Evolutionary conservation across 1,140 invertebrate genomes (phyloP).

Genomic region (Zaprionus ornatus): DNA sequence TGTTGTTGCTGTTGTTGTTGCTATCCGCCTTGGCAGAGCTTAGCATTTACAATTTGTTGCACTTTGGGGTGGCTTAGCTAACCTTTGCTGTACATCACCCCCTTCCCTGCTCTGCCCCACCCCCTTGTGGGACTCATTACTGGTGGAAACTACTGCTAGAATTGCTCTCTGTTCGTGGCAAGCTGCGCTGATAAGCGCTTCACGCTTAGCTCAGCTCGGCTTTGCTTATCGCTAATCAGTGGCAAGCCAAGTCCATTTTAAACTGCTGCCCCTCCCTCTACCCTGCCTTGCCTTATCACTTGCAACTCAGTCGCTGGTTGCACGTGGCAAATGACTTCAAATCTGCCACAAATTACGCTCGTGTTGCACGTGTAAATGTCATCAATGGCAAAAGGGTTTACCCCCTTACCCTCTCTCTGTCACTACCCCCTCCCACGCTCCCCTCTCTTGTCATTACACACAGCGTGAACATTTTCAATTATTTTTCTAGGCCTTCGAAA

Average conservation of each 20-base stretch:
- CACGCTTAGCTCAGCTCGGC: constrained; percentile 46
- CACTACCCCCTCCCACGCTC: not conserved
- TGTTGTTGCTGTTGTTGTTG: constrained; percentile 44
- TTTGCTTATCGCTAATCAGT: constrained; percentile 44
- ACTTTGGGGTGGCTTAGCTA: constrained; percentile 43
- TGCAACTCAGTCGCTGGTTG: constrained; percentile 40
- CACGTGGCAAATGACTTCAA: constrained; percentile 14
- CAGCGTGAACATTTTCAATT: constrained; percentile 55
- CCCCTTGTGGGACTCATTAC: constrained; percentile 14
- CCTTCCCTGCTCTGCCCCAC: not conserved
- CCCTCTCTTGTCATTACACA: not conserved
- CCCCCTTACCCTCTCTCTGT: not conserved
- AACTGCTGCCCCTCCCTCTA: not conserved
- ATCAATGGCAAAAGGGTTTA: constrained; percentile 37
- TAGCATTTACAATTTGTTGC: constrained; percentile 57
- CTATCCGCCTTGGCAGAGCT: constrained; percentile 45
- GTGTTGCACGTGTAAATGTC: constrained; percentile 55
- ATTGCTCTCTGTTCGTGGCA: not conserved
- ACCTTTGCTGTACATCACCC: constrained; percentile 18
- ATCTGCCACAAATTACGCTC: constrained; percentile 33
- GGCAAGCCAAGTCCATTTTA: constrained; percentile 14
- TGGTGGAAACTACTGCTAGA: too few species aligned
- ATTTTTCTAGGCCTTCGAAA: constrained; percentile 36
- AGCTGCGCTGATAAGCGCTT: constrained; percentile 57
- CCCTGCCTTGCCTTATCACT: constrained; percentile 41